phyloP scores from a whole-genome alignment of 2,888 invertebrate species.

The Plemyria rubiginata region DNA sequence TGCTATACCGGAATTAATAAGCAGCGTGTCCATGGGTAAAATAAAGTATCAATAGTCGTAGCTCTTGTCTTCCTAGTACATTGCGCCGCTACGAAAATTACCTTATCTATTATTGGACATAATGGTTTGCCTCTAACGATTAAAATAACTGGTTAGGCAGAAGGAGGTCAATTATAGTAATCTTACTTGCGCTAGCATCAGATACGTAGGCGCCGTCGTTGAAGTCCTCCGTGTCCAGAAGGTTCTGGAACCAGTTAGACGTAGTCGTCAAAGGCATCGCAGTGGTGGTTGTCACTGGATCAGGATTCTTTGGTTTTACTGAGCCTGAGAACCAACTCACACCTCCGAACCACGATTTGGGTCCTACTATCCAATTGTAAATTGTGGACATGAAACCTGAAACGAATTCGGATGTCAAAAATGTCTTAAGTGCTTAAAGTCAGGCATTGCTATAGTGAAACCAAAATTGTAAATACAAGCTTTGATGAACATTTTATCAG shows the following conservation, averaged over 20 bases:
- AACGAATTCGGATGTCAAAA: conserved; percentile 5
- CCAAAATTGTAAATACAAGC: too few relatives aligned
- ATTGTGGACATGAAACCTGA: conserved; percentile 68
- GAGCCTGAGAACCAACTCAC: conserved; percentile 75
- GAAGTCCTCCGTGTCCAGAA: conserved; percentile 70
- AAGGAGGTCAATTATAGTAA: conserved; percentile 8
- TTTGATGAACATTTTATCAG: too few relatives aligned
- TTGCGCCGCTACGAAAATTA: background rate
- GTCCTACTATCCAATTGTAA: conserved; percentile 66
- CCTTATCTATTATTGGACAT: conserved; percentile 1
- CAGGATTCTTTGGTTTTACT: conserved; percentile 46
- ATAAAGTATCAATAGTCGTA: too few relatives aligned
- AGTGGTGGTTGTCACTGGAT: conserved; percentile 61
- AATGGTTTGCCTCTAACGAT: conserved; percentile 9
- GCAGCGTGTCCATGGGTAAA: background rate
- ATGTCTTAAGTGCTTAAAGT: background rate
- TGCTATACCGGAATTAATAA: conserved; percentile 14
- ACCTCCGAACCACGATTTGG: conserved; percentile 75
- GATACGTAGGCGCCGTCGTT: conserved; percentile 58
- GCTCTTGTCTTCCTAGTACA: background rate
- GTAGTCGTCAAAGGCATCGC: conserved; percentile 56
- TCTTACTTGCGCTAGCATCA: conserved; percentile 47
- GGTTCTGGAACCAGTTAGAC: conserved; percentile 71
- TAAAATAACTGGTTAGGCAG: conserved; percentile 11
- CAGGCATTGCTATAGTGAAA: background rate